Conservation (phyloP, 2,113 vertebrate genomes). For the Poecile atricapillus region DNA sequence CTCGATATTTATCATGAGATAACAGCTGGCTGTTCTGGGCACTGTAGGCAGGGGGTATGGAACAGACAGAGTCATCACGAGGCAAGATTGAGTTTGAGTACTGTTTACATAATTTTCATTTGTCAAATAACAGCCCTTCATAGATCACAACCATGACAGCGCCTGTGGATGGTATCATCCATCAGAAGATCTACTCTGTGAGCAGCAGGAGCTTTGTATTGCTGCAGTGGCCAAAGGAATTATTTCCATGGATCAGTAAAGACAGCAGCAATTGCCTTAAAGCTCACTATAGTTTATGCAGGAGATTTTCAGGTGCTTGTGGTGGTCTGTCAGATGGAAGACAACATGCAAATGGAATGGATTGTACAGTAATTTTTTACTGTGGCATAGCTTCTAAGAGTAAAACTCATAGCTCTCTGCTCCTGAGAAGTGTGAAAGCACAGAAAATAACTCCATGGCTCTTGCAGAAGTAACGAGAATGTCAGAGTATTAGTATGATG, state of each 20-base stretch:
- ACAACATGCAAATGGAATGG: not conserved
- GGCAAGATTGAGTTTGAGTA: constrained; percentile 35
- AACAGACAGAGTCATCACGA: constrained; percentile 29
- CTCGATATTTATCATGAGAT: constrained; percentile 1
- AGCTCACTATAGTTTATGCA: not conserved
- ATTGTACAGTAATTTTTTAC: not conserved
- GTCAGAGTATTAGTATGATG: not conserved
- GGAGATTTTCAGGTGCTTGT: not conserved
- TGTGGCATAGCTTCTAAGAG: not conserved
- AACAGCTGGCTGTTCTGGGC: constrained; percentile 37
- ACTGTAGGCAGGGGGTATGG: not conserved
- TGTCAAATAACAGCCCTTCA: constrained; percentile 45
- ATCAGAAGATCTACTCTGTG: constrained; percentile 23
- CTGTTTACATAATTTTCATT: constrained; percentile 58
- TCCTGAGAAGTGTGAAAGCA: not conserved
- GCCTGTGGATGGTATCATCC: constrained; percentile 42
- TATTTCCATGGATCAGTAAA: constrained; percentile 6
- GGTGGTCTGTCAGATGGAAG: not conserved
- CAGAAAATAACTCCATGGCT: not conserved
- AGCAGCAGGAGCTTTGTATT: constrained; percentile 17
- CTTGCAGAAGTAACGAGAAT: not conserved
- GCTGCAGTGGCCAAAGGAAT: constrained; percentile 11
- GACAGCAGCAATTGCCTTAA: constrained; percentile 16
- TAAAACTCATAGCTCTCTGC: not conserved
- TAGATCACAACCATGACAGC: constrained; percentile 13